Percentiles rank a stretch among this genome's conserved stretches.
phyloP scores from a whole-genome alignment of 2,113 vertebrate genomes.

The Peromyscus polionotus region DNA sequence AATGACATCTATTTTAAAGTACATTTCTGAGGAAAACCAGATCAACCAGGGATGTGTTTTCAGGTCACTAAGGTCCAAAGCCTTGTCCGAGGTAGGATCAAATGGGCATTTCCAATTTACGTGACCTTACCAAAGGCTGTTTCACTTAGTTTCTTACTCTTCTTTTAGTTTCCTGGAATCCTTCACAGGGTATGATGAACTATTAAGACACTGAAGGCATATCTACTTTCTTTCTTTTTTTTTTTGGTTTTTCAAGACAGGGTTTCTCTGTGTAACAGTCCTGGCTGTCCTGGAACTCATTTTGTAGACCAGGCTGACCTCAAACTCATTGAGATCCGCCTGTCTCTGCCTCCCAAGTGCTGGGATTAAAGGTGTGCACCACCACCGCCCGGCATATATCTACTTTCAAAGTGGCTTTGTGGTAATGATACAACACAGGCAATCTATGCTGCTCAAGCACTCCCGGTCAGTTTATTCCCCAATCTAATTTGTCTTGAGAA shows the following conservation, averaged over 20 bases:
- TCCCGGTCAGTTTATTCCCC: not conserved
- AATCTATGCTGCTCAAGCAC: no score
- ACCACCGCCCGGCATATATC: no score
- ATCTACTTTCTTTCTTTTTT: no score
- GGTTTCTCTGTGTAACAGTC: no score
- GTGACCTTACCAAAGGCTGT: not conserved
- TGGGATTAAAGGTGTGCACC: no score
- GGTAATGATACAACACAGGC: not conserved
- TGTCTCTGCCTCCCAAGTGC: no score
- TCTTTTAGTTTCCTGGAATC: not conserved
- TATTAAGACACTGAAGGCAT: not conserved
- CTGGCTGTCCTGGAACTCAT: no score
- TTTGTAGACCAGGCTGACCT: no score
- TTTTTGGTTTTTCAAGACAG: no score
- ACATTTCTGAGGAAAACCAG: not conserved
- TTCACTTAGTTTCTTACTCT: not conserved
- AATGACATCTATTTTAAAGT: not conserved
- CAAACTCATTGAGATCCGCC: no score
- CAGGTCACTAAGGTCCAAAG: not conserved
- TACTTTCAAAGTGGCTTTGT: fast-evolving
- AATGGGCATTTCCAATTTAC: not conserved
- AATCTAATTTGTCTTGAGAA: not conserved
- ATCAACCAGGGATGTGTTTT: not conserved
- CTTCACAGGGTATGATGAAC: not conserved
- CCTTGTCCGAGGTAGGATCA: not conserved